Percentiles rank a stretch among this genome's conserved stretches.
Evolutionary conservation across 2,888 invertebrate species (phyloP).

Genomic region (Cerastoderma edule): DNA sequence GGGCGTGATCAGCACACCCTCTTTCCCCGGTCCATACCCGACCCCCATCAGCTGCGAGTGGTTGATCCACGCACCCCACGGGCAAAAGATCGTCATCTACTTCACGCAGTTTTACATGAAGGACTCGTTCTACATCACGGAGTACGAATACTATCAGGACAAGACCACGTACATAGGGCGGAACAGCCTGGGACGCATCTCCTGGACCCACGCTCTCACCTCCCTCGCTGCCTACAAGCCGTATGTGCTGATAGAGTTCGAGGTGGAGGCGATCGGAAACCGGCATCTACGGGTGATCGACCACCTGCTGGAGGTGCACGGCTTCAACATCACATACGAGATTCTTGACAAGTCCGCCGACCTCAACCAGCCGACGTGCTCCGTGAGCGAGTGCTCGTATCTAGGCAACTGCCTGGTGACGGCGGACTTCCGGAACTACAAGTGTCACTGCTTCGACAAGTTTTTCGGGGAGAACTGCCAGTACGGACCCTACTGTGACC

Average conservation of each 20-base stretch:
- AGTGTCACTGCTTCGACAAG: conserved; percentile 89
- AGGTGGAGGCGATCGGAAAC: conserved; percentile 85
- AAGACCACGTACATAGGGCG: conserved; percentile 64
- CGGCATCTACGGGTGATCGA: conserved; percentile 93
- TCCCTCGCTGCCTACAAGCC: conserved; percentile 86
- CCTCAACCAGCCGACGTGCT: conserved; percentile 85
- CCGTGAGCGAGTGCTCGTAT: conserved; percentile 91
- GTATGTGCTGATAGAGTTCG: conserved; percentile 91
- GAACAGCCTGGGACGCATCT: conserved; percentile 72
- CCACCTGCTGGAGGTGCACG: conserved; percentile 92
- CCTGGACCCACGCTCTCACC: conserved; percentile 72
- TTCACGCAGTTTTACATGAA: conserved; percentile 93
- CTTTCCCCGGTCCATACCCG: conserved; percentile 92
- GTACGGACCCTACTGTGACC: conserved; percentile 91
- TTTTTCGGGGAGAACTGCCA: conserved; percentile 92
- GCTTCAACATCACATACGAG: conserved; percentile 96
- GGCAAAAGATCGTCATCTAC: conserved; percentile 90
- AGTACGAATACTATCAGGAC: conserved; percentile 78
- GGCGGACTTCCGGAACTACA: conserved; percentile 87
- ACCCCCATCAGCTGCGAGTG: conserved; percentile 94
- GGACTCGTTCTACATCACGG: conserved; percentile 71
- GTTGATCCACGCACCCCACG: conserved; percentile 90
- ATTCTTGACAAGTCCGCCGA: conserved; percentile 85
- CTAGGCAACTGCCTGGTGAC: conserved; percentile 93
- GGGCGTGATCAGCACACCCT: conserved; percentile 89